Percentiles rank a stretch among this genome's conserved stretches.
phyloP scores from a whole-genome alignment of 2,888 invertebrate genomes.

The Metellina segmentata region DNA sequence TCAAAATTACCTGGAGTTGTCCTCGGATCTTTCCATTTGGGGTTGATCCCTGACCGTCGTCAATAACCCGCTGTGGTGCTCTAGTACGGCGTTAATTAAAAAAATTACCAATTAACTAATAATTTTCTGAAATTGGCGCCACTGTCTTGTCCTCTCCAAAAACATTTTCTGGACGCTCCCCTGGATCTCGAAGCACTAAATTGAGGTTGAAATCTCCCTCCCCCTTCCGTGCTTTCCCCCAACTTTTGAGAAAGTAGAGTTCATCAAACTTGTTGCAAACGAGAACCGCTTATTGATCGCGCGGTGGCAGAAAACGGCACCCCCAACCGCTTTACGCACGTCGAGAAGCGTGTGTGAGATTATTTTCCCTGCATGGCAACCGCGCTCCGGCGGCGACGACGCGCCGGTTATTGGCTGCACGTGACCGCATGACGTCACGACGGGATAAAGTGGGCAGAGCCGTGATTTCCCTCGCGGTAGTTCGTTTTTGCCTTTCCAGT shows the following conservation, averaged over 20 bases:
- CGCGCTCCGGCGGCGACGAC: not conserved
- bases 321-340: not conserved
- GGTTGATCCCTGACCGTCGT: too few relatives aligned
- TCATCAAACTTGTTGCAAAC: slow-evolving; percentile 49
- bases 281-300: slow-evolving; percentile 33
- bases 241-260: not conserved
- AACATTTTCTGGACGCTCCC: not conserved
- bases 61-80: too few relatives aligned
- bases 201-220: not conserved
- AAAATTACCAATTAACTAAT: too few relatives aligned
- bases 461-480: slow-evolving; percentile 40
- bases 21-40: too few relatives aligned
- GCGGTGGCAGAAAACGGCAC: slow-evolving; percentile 5
- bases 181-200: not conserved
- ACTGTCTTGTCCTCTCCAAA: not conserved
- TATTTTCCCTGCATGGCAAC: slow-evolving; percentile 76
- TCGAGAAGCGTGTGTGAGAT: slow-evolving; percentile 25
- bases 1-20: too few relatives aligned
- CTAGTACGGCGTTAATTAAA: too few relatives aligned
- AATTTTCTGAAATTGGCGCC: too few relatives aligned
- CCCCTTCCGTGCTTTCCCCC: not conserved
- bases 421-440: slow-evolving; percentile 54
- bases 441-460: slow-evolving; percentile 34
- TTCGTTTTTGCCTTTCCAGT: slow-evolving; percentile 20
- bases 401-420: slow-evolving; percentile 61